A percentile compares a stretch with the other conserved stretches of the same genome.
These are phyloP conservation scores for Hyles vespertilio DNA, from an alignment of 1,140 invertebrate genomes.

Conservation along the genomic window DNA sequence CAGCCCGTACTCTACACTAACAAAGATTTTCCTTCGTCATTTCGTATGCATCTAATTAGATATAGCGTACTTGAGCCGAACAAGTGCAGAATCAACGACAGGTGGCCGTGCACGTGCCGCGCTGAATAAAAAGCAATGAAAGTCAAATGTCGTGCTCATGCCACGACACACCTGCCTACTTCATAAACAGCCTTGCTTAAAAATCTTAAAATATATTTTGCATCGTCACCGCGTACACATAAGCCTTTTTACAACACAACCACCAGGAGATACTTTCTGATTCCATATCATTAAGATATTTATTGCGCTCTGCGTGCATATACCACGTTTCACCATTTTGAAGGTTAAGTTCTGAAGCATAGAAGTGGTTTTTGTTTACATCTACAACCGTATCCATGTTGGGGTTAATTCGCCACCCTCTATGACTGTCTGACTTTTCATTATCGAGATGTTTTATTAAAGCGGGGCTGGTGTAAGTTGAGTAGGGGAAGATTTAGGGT, in stretches of 20 bases:
- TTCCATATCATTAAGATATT: constrained; percentile 74
- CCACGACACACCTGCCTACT: constrained; percentile 17
- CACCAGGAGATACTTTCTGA: constrained; percentile 66
- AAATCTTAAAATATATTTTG: constrained; percentile 34
- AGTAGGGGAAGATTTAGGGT: constrained; percentile 52
- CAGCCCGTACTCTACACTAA: no score
- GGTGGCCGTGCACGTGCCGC: constrained; percentile 68
- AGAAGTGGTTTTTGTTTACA: no score
- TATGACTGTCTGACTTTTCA: constrained; percentile 73
- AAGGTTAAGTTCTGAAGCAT: no score
- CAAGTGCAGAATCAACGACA: constrained; percentile 63
- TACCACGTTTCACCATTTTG: constrained; percentile 44
- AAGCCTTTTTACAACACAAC: constrained; percentile 30
- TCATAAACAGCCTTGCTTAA: constrained; percentile 30
- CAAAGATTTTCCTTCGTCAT: neutral
- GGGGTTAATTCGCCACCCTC: constrained; percentile 70
- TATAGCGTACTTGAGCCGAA: neutral
- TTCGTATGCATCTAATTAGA: constrained; percentile 7
- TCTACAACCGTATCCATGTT: constrained; percentile 7
- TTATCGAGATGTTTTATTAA: constrained; percentile 76
- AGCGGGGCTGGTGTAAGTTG: constrained; percentile 47
- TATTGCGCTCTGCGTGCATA: constrained; percentile 50
- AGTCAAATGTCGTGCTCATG: constrained; percentile 58
- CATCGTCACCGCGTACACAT: constrained; percentile 18
- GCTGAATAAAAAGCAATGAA: constrained; percentile 72